Conservation (phyloP, 2,888 invertebrate species). For the Drosophila prostipennis region DNA sequence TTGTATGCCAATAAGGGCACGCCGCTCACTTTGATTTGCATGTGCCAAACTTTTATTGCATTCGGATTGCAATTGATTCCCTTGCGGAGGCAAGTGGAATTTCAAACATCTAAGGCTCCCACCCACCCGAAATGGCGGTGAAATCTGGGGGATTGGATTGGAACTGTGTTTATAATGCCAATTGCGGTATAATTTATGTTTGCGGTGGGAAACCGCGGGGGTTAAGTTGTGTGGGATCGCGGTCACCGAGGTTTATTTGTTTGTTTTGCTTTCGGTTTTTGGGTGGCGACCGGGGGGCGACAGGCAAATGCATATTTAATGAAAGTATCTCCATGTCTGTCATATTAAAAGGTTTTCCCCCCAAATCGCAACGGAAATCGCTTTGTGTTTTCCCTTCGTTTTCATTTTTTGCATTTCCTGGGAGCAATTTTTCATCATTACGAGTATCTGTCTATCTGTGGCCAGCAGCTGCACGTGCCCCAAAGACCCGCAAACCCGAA, state of each 20-base stretch:
- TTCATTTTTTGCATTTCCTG: constrained; percentile 27
- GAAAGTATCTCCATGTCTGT: constrained; percentile 7
- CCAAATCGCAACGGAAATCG: constrained; percentile 20
- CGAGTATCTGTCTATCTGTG: constrained; percentile 3
- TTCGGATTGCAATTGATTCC: constrained; percentile 39
- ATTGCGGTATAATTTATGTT: constrained; percentile 55
- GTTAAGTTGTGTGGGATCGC: constrained; percentile 60
- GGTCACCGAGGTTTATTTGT: constrained; percentile 52
- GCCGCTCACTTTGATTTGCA: constrained; percentile 47
- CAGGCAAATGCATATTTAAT: constrained; percentile 20
- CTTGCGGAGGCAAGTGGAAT: constrained; percentile 48
- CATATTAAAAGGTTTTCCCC: constrained; percentile 9
- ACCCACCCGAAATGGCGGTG: constrained; percentile 51
- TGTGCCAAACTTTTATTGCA: constrained; percentile 66
- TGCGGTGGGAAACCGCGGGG: constrained; percentile 65
- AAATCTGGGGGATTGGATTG: constrained; percentile 64
- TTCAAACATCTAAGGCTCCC: constrained; percentile 61
- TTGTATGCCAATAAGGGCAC: constrained; percentile 36
- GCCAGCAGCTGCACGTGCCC: constrained; percentile 37
- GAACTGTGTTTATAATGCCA: constrained; percentile 55
- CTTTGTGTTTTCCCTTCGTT: constrained; percentile 5
- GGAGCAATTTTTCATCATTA: constrained; percentile 30
- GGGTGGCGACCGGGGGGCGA: constrained; percentile 13
- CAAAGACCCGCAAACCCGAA: constrained; percentile 12
- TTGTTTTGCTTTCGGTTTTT: constrained; percentile 8